A percentile compares a stretch with the other conserved stretches of the same genome.
Evolutionary conservation across 1,140 invertebrate genomes (phyloP).

Genomic region (Venustaconcha ellipsiformis): DNA sequence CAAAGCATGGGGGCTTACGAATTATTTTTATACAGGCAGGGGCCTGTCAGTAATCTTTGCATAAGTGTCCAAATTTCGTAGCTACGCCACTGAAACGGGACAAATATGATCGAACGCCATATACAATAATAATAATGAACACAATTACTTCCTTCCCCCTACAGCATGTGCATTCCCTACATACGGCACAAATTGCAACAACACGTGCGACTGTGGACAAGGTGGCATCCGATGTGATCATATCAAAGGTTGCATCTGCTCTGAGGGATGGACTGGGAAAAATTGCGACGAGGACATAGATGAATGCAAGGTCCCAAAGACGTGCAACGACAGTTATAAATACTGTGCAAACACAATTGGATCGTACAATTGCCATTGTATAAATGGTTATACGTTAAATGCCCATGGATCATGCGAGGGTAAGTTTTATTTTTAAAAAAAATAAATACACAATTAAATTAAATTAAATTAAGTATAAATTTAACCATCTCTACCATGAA

Average conservation of each 20-base stretch:
- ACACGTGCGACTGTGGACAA: conserved; percentile 3
- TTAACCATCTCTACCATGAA: too few relatives aligned
- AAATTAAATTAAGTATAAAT: too few relatives aligned
- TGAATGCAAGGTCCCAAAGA: neutral
- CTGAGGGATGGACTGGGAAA: conserved; percentile 4
- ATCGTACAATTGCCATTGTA: neutral
- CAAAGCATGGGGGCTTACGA: too few relatives aligned
- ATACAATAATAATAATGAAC: too few relatives aligned
- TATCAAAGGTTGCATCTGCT: conserved; percentile 11
- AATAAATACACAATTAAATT: neutral
- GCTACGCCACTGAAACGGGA: too few relatives aligned
- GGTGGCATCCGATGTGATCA: neutral
- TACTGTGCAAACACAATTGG: conserved; percentile 1
- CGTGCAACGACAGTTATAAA: neutral
- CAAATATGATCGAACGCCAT: too few relatives aligned
- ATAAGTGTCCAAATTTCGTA: too few relatives aligned
- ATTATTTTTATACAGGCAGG: too few relatives aligned
- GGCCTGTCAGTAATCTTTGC: too few relatives aligned
- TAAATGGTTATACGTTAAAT: neutral
- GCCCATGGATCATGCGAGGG: too few relatives aligned
- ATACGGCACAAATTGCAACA: conserved; percentile 6
- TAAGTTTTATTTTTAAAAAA: too few relatives aligned
- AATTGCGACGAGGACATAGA: conserved; percentile 8
- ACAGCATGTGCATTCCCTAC: neutral
- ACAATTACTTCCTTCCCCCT: too few relatives aligned